Evolutionary conservation across 2,888 invertebrate genomes (phyloP), one percentile per base, ranked within the genome.

Genomic region (Noctua comes): DNA sequence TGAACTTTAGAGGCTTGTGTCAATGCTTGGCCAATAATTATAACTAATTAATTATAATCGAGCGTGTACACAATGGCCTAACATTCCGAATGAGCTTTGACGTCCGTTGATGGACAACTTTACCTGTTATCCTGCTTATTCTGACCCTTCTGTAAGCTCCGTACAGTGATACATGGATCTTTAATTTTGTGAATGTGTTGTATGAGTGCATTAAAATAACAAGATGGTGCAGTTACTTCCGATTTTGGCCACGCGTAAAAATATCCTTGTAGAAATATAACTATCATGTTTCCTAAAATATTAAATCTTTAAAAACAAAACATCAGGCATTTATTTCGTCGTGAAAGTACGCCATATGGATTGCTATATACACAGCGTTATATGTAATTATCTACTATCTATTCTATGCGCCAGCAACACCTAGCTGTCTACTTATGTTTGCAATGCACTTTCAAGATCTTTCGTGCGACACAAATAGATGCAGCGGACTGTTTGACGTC

Each of bases 391-490:
- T 40, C 48, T 66, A 62, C 27, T 71, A 74, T 68, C 24, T 71
- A 72, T 54, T 69, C 31, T 72, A 72, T 72, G 68, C 82, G 82
- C 82, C 69, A 77, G 68, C 71, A 77, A 77, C 68, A 57, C 48
- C 16, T 76, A 65, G 46, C 51, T 74, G 65, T 18, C 21, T 74
- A 57, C 40, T 24, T 64, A 68, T n/a, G 31, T 85, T 80, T 76
- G 62, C 70, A 59, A 82, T 84, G 84, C 83, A 82, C 75, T 84
- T 82, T 76, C 83, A 84, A 82, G 84, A 84, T 84, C 84, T 84
- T 76, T 82, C 75, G 69, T 57, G 82, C 40, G 76, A 86, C 74
- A 82, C 36, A 82, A 86, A 86, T 86, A 84, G 78, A 78, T 70
- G 24, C 65, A 75, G 65, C 65, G 59, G 48, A 27, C 48, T 57